Percentiles rank a stretch among this genome's conserved stretches.
These are phyloP conservation scores for Xestoiulus laeticollis DNA, from an alignment of 2,888 invertebrate species.

Conservation along the genomic window DNA sequence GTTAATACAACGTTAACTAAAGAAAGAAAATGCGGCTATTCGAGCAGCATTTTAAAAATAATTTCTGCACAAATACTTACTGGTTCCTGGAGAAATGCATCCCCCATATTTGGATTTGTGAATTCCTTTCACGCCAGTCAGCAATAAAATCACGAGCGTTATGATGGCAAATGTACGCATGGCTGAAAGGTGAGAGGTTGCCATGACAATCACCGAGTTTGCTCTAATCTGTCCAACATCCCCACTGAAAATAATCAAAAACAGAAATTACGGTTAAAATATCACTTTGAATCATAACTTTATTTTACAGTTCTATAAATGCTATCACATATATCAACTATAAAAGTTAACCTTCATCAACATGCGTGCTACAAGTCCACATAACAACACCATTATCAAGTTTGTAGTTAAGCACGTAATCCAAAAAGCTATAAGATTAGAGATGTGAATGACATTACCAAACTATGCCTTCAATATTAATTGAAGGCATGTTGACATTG, in stretches of 20 bases:
- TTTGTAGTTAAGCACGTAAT: not conserved
- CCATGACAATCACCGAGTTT: constrained; percentile 26
- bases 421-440: not conserved
- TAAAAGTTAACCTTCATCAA: not conserved
- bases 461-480: not conserved
- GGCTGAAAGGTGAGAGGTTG: not conserved
- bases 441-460: not conserved
- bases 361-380: not conserved
- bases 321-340: not conserved
- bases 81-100: not conserved
- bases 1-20: too few species aligned
- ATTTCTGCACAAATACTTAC: not conserved
- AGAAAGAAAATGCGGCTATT: too few species aligned
- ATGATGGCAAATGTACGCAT: constrained; percentile 4
- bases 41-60: too few species aligned
- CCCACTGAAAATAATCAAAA: not conserved
- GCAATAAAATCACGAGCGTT: not conserved
- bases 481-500: not conserved
- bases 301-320: not conserved
- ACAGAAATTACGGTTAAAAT: not conserved
- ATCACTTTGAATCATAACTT: not conserved
- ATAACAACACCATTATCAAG: not conserved
- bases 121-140: not conserved
- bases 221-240: constrained; percentile 8
- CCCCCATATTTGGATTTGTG: constrained; percentile 14